phyloP scores from a whole-genome alignment of 2,113 vertebrate genomes.

The Osmerus mordax region DNA sequence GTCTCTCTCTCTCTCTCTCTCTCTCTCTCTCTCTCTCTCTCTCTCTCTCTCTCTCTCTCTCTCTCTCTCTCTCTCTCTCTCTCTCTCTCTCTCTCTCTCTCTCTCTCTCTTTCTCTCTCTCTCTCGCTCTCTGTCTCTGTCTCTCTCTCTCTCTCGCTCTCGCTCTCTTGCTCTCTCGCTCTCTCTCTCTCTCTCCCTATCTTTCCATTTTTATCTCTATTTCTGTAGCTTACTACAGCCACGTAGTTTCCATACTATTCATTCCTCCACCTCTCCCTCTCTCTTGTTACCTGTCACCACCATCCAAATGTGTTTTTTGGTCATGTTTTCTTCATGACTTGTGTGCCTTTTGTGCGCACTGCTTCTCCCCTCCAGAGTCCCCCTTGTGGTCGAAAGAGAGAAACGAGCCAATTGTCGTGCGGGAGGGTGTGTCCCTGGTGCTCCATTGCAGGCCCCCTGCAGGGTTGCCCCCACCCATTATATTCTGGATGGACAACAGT shows the following conservation, averaged over 20 bases:
- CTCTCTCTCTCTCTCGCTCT: neutral
- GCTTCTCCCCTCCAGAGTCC: constrained; percentile 75
- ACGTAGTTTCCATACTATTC: neutral
- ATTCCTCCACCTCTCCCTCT: neutral
- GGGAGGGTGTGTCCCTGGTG: constrained; percentile 82
- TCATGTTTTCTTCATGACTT: constrained; percentile 7
- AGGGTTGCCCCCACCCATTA: constrained; percentile 90
- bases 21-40: no score
- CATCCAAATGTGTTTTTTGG: neutral
- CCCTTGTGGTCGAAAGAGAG: constrained; percentile 97
- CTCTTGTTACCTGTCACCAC: no score
- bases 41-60: constrained; percentile 2
- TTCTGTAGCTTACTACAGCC: constrained; percentile 7
- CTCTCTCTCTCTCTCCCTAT: constrained; percentile 1
- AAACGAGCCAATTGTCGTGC: constrained; percentile 79
- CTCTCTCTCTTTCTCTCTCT: neutral
- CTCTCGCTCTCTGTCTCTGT: constrained; percentile 8
- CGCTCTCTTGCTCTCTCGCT: no score
- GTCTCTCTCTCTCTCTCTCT: constrained; percentile 17
- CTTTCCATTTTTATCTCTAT: neutral
- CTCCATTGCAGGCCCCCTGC: constrained; percentile 88
- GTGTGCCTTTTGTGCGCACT: neutral
- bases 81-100: no score
- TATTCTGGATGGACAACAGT: constrained; percentile 99
- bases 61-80: constrained; percentile 14